phyloP scores from a whole-genome alignment of 2,113 vertebrate genomes.

The Microcebus jonahi region DNA sequence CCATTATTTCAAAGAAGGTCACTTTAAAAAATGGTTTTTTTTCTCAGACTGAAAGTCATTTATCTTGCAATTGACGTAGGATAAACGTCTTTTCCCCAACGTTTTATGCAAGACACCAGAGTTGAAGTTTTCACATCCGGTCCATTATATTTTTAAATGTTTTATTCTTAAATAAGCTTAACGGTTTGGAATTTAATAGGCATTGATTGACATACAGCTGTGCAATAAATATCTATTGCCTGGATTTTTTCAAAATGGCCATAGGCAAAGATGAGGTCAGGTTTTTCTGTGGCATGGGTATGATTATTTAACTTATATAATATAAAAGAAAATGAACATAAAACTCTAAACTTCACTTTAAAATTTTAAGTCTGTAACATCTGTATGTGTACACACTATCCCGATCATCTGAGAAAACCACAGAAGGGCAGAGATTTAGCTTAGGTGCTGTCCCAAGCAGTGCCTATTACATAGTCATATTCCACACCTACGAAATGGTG shows the following conservation, averaged over 20 bases:
- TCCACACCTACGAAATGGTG: neutral
- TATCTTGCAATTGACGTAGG: neutral
- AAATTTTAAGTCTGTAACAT: neutral
- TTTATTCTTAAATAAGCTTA: neutral
- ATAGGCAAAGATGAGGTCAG: neutral
- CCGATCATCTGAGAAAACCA: neutral
- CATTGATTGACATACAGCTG: neutral
- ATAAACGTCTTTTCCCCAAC: neutral
- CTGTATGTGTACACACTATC: too few species aligned
- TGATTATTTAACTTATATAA: neutral
- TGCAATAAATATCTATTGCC: neutral
- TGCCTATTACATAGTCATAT: neutral
- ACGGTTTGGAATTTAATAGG: conserved; percentile 10
- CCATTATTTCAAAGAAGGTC: conserved; percentile 10
- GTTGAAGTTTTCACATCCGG: neutral
- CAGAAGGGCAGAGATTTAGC: neutral
- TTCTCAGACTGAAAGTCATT: neutral
- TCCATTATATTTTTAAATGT: neutral
- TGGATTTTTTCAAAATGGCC: neutral
- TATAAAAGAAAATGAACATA: neutral
- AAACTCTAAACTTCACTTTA: neutral
- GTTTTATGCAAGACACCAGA: neutral
- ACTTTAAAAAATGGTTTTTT: neutral
- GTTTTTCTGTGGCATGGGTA: neutral
- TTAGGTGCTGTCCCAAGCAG: neutral